Percentiles rank a stretch among this genome's conserved stretches.
Evolutionary conservation across 1,140 invertebrate genomes (phyloP).

Genomic region (Pemphigus obesinymphae): DNA sequence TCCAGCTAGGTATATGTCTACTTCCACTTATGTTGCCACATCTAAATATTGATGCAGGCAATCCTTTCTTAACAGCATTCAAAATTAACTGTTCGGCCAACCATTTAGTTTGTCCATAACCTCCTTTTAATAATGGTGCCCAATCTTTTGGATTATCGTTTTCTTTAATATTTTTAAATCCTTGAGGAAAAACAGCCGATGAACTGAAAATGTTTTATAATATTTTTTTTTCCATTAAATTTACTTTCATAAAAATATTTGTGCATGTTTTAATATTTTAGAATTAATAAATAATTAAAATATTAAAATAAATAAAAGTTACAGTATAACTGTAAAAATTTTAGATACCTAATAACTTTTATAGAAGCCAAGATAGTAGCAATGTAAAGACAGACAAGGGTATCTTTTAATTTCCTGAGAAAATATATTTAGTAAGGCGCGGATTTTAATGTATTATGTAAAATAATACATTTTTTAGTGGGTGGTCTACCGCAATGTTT

Average conservation of each 20-base stretch:
- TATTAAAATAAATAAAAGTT: too few relatives aligned
- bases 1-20: conserved; percentile 52
- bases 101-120: conserved; percentile 57
- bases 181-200: conserved; percentile 54
- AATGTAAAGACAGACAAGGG: too few relatives aligned
- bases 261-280: background rate
- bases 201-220: conserved; percentile 49
- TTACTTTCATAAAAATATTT: too few relatives aligned
- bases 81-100: conserved; percentile 55
- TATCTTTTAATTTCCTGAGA: too few relatives aligned
- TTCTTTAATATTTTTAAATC: conserved; percentile 50
- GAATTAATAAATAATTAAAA: too few relatives aligned
- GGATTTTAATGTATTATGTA: too few relatives aligned
- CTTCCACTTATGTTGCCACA: conserved; percentile 53
- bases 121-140: conserved; percentile 50
- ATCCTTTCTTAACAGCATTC: conserved; percentile 51
- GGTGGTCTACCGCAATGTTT: too few relatives aligned
- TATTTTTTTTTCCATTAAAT: background rate
- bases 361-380: too few relatives aligned
- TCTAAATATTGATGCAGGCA: conserved; percentile 52
- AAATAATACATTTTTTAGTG: too few relatives aligned
- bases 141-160: conserved; percentile 49
- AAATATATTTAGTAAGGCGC: too few relatives aligned
- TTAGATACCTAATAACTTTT: too few relatives aligned
- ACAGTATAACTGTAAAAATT: too few relatives aligned